A percentile compares a stretch with the other conserved stretches of the same genome.
These are phyloP conservation scores for Rhipidura dahli DNA, from an alignment of 2,113 vertebrate genomes.

Conservation along the genomic window DNA sequence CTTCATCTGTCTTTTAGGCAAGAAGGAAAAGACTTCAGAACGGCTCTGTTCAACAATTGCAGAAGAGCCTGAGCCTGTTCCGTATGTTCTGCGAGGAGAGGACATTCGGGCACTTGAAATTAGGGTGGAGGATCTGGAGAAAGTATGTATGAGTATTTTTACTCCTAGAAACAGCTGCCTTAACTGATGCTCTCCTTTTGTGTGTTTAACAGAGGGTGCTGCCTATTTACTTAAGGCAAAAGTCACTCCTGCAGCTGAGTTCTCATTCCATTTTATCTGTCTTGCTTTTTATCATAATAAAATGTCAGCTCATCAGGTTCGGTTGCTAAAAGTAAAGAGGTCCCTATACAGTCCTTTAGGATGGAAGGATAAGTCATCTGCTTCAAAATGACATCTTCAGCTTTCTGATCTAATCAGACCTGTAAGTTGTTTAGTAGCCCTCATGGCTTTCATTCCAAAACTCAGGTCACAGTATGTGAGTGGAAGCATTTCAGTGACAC, in stretches of 20 bases:
- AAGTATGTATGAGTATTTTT: slow-evolving; percentile 67
- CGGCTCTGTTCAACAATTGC: background rate
- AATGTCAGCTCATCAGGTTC: background rate
- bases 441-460: background rate
- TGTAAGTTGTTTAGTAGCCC: background rate
- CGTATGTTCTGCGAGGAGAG: slow-evolving; percentile 55
- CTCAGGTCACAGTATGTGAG: background rate
- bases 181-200: background rate
- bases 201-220: background rate
- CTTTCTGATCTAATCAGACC: background rate
- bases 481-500: background rate
- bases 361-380: background rate
- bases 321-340: background rate
- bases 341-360: background rate
- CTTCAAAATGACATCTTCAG: background rate
- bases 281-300: background rate
- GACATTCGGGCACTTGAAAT: slow-evolving; percentile 75
- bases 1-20: slow-evolving; percentile 70
- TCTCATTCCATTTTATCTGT: background rate
- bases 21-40: slow-evolving; percentile 42
- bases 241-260: background rate
- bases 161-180: background rate
- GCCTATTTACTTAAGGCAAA: background rate
- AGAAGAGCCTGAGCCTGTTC: slow-evolving; percentile 53
- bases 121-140: slow-evolving; percentile 70